Evolutionary conservation across 2,888 invertebrate species (phyloP), one percentile per base, ranked within the genome.

Genomic region (Rotaria sp.): DNA sequence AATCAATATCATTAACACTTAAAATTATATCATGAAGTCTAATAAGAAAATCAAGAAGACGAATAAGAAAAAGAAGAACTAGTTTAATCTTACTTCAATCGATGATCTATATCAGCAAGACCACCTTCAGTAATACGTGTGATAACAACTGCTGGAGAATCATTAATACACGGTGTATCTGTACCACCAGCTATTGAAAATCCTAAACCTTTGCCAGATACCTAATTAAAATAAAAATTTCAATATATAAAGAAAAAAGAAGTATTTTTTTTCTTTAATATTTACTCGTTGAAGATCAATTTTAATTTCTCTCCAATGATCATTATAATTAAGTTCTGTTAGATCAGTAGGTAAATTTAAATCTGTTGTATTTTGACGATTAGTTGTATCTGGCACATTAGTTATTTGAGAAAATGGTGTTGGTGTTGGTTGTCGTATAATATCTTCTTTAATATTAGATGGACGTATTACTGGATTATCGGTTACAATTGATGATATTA

Each of bases 131-230:
- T 97, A 89, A 97, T 94, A 92, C 98, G 97, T 88, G 98, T 98
- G 92, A 99, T 96, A 92, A 96, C 97, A 92, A 99, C 97, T 90
- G 96, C 95, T 87, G 96, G 94, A 92, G 92, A 92, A 50, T 91
- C 90, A 24, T 89, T 91, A 38, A 91, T 89, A 92, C 97, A 96
- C 30, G 97, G 97, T 93, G 97, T 97, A 92, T 98, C 97, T 45
- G 95, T 95, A 89, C 97, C 98, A 85, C 98, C 99, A 87, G 98
- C 97, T 92, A 99, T 99, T 91, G 96, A 97, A 93, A 98, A 97
- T 45, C 97, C 97, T 88, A 99, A 94, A 26, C 98, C 98, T n/a
- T 96, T 95, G 88, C 94, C 94, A 41, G 85, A 59, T 10, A 59
- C n/a, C 84, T 84, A 50, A 35, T n/a, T 26, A 2, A 50, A 84